Evolutionary conservation across 2,888 invertebrate genomes (phyloP).

Genomic region (Hypomecis punctinalis): DNA sequence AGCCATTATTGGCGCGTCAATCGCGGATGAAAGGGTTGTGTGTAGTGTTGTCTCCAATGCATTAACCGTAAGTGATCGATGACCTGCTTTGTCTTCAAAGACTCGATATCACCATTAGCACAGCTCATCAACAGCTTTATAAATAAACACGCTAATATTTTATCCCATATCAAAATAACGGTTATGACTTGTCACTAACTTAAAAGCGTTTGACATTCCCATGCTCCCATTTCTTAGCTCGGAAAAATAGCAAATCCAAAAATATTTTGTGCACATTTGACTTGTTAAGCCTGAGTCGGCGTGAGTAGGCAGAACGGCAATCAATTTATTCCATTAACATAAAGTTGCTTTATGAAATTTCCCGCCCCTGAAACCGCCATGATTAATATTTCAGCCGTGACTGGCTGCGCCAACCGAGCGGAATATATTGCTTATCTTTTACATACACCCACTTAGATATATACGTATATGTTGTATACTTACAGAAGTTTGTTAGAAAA

Average conservation of each 20-base stretch:
- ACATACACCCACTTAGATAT: conserved; percentile 15
- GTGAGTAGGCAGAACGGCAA: conserved; percentile 53
- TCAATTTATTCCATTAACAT: conserved; percentile 75
- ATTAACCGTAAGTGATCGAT: conserved; percentile 79
- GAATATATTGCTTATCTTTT: conserved; percentile 59
- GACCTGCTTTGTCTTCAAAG: conserved; percentile 56
- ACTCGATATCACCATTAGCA: conserved; percentile 66
- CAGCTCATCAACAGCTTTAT: conserved; percentile 32
- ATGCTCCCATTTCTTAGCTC: conserved; percentile 27
- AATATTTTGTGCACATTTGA: conserved; percentile 34
- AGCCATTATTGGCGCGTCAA: conserved; percentile 49
- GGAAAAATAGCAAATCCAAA: conserved; percentile 21
- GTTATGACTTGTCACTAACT: not conserved
- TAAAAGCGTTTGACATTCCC: conserved; percentile 7
- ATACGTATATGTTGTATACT: not conserved
- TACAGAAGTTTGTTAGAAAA: conserved; percentile 2
- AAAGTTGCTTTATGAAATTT: conserved; percentile 73
- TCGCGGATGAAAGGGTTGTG: conserved; percentile 71
- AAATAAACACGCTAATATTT: conserved; percentile 4
- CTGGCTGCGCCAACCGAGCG: conserved; percentile 62
- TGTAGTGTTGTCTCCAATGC: conserved; percentile 67
- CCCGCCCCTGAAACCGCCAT: conserved; percentile 61
- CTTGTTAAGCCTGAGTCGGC: conserved; percentile 45
- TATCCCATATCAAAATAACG: not conserved
- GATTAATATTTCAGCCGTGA: conserved; percentile 77